Conservation (phyloP, 1,140 invertebrate species). For the Bombus polaris region DNA sequence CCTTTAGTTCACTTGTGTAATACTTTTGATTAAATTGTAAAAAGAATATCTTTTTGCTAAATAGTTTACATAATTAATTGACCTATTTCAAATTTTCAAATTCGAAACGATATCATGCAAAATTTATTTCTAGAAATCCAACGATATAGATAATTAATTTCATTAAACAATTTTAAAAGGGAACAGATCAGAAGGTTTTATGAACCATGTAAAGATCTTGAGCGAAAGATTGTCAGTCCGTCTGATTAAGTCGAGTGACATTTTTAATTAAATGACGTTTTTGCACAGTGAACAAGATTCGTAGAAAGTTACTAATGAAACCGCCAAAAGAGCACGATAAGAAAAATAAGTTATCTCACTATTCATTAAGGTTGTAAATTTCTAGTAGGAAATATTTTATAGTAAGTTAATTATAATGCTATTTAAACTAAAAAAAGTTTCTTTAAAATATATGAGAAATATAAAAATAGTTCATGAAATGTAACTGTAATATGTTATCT, state of each 20-base stretch:
- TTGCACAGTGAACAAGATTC: slow-evolving; percentile 2
- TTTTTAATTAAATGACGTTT: slow-evolving; percentile 76
- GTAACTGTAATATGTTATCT: background rate
- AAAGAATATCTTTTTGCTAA: too few species aligned
- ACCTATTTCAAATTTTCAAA: too few species aligned
- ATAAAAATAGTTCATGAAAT: background rate
- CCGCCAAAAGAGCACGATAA: slow-evolving; percentile 22
- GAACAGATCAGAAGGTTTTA: background rate
- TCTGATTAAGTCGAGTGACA: slow-evolving; percentile 71
- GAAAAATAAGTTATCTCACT: slow-evolving; percentile 9
- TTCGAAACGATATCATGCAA: background rate
- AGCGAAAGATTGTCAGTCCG: background rate
- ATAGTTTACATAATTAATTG: too few species aligned
- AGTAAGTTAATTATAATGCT: background rate
- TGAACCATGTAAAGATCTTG: too few species aligned
- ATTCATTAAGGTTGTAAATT: background rate
- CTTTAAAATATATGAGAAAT: background rate
- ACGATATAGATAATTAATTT: background rate
- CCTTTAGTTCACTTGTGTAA: too few species aligned
- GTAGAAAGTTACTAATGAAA: slow-evolving; percentile 24
- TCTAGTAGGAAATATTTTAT: background rate
- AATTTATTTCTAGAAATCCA: background rate
- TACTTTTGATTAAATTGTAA: too few species aligned
- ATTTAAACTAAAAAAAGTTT: background rate
- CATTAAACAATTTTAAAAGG: background rate